Evolutionary conservation across 37 sponge, comb jelly and placozoan genomes (phyloP), one percentile per base, ranked within the genome.

Genomic region (Cliona cf. orientalis): DNA sequence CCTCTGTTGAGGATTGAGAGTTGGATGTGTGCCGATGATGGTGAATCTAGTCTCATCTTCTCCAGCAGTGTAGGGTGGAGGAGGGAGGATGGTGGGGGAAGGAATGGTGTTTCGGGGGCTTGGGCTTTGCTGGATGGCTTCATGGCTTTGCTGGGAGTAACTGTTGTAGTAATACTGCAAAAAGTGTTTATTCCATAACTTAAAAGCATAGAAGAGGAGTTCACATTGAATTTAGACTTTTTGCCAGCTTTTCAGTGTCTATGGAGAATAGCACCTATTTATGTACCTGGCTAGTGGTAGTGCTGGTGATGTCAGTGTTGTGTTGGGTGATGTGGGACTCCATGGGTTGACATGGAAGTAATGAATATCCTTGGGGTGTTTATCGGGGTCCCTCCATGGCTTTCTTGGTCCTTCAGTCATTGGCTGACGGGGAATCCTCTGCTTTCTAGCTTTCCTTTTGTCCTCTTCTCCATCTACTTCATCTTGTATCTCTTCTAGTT

Each of bases 11-110:
- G 37, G 14, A 79, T 69, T 37, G 86, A 78, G 28, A 85, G 49
- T 0, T 57, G 58, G 11, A 44, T 77, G 63, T 76, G 75, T 11
- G 34, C 65, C 32, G 55, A 1, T 5, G 69, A 53, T 3, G 86
- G 78, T 7, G 78, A 58, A 9, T 79, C 79, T 6, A 85, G 64
- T 21, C 86, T 32, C 46, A 85, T 43, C 23, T 85, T 85, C 55
- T 85, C 86, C 25, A 85, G 72, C 44, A 85, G 79, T 40, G 71
- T 29, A 2, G 86, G 86, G 45, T 85, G 78, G 2, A 85, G 45
- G 57, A 75, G 68, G 58, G 65, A 14, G 1, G 46, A 28, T 21
- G 74, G 83, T 39, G 83, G 70, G 32, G 82, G 68, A 9, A 69
- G 42, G 43, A 19, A 6, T 9, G 32, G 22, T 44, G 25, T 7